phyloP scores from a whole-genome alignment of 35 echinoderm and acorn worm species.

The Lytechinus pictus region DNA sequence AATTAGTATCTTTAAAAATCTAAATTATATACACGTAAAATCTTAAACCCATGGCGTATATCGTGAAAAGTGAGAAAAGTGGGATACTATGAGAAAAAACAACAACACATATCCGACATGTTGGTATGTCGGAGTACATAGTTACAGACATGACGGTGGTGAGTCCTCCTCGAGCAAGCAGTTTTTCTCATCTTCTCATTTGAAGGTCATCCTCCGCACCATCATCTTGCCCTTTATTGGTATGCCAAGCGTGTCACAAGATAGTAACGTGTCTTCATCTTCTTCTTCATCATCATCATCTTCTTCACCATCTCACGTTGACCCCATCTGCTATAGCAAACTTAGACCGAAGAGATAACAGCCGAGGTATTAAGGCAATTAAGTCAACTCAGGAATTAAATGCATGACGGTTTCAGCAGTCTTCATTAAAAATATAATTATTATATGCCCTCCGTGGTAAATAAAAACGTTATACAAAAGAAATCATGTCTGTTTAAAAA shows the following conservation, averaged over 20 bases:
- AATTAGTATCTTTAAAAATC: not conserved
- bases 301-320: not conserved
- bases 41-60: not conserved
- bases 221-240: slow-evolving; percentile 35
- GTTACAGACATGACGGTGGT: not conserved
- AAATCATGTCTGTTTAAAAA: no score
- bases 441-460: no score
- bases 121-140: not conserved
- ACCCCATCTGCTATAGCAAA: not conserved
- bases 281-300: not conserved
- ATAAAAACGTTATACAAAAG: no score
- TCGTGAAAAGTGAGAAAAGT: not conserved
- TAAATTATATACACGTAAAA: not conserved
- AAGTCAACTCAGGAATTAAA: not conserved
- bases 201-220: slow-evolving; percentile 29
- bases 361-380: not conserved
- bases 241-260: slow-evolving; percentile 28
- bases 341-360: not conserved
- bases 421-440: no score
- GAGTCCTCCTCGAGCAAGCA: not conserved
- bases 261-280: slow-evolving; percentile 2
- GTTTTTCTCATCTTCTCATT: slow-evolving; percentile 20
- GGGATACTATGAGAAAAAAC: not conserved
- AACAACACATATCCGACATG: not conserved
- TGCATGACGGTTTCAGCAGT: not conserved